A percentile compares a stretch with the other conserved stretches of the same genome.
Conservation (phyloP, 2,888 invertebrate species). For the Hemicrepidius hirtus region DNA sequence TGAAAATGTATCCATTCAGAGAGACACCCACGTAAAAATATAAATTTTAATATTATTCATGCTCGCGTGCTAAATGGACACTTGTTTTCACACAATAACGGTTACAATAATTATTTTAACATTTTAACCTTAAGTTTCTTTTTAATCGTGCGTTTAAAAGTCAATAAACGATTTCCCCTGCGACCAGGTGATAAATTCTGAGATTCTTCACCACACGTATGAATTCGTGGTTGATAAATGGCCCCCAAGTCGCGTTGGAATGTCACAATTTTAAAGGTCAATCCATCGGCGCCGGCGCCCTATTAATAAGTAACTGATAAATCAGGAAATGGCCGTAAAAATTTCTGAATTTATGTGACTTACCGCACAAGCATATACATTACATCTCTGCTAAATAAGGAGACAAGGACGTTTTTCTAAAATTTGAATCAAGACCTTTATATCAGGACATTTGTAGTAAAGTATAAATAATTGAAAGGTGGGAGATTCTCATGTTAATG, state of each 20-base stretch:
- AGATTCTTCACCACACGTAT: constrained; percentile 6
- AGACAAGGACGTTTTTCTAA: constrained; percentile 14
- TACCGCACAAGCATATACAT: constrained; percentile 1
- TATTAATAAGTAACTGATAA: constrained; percentile 38
- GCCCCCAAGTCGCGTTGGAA: constrained; percentile 26
- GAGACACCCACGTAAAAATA: constrained; percentile 16
- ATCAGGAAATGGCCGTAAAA: constrained; percentile 35
- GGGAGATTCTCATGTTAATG: constrained; percentile 1
- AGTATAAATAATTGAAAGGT: neutral
- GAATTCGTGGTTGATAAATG: constrained; percentile 40
- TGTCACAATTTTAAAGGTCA: constrained; percentile 46
- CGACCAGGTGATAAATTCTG: constrained; percentile 28
- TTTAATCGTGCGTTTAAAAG: constrained; percentile 42
- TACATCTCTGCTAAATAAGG: constrained; percentile 10
- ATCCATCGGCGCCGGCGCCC: constrained; percentile 43
- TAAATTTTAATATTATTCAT: constrained; percentile 30
- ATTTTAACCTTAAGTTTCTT: constrained; percentile 41
- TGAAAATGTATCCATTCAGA: constrained; percentile 22
- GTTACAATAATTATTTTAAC: constrained; percentile 49
- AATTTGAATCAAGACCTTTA: constrained; percentile 15
- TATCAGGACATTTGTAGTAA: constrained; percentile 1
- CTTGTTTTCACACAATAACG: constrained; percentile 47
- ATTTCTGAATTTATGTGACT: constrained; percentile 28
- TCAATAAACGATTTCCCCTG: constrained; percentile 41
- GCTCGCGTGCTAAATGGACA: constrained; percentile 47